phyloP scores from a whole-genome alignment of 2,113 vertebrate genomes.

The Corvus moneduloides region DNA sequence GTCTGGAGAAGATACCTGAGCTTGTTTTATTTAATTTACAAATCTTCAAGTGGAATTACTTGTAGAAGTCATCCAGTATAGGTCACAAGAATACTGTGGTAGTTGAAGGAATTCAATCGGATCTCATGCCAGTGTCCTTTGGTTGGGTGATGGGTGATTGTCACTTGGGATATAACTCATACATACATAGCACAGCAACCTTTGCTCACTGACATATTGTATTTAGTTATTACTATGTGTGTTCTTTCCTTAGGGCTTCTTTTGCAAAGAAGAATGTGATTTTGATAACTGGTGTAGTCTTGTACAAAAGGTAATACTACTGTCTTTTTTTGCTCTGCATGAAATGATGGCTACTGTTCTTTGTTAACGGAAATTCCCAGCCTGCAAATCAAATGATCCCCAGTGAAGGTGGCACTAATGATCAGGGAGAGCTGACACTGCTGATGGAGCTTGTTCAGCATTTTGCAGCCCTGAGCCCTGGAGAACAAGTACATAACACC shows the following conservation, averaged over 20 bases:
- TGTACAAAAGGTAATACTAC: conserved; percentile 81
- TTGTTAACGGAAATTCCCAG: not conserved
- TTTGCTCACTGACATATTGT: rapidly evolving
- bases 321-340: not conserved
- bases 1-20: not conserved
- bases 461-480: not conserved
- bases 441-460: not conserved
- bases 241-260: conserved; percentile 79
- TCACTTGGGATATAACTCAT: not conserved
- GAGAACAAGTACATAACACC: not conserved
- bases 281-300: conserved; percentile 87
- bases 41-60: not conserved
- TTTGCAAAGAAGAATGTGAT: conserved; percentile 87
- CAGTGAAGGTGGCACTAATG: not conserved
- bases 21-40: not conserved
- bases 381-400: not conserved
- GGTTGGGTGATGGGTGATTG: not conserved
- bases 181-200: not conserved
- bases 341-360: not conserved
- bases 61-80: not conserved
- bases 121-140: not conserved
- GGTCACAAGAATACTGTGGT: not conserved
- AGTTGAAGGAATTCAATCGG: not conserved
- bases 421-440: not conserved
- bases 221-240: not conserved